Evolutionary conservation across 2,113 vertebrate genomes (phyloP).

Genomic region (Aramus guarauna): DNA sequence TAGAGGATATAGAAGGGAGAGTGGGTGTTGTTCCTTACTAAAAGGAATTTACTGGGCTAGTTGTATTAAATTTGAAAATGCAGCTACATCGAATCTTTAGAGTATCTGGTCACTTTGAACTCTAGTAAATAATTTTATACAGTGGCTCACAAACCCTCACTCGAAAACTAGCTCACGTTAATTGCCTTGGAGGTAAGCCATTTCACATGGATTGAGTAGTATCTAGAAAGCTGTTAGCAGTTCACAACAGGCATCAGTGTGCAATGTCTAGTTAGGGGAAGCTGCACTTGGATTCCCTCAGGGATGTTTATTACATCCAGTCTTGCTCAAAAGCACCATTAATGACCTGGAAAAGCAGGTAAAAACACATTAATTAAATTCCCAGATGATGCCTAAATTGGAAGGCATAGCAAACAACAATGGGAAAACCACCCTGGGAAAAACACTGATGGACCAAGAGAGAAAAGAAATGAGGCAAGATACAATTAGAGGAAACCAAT

Average conservation of each 20-base stretch:
- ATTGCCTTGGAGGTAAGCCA: background rate
- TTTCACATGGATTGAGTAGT: background rate
- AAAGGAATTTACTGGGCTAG: background rate
- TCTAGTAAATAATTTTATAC: background rate
- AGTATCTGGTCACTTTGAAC: background rate
- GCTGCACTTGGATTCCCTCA: background rate
- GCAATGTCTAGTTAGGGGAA: background rate
- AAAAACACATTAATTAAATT: conserved; percentile 4
- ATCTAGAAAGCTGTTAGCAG: background rate
- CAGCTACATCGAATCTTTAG: background rate
- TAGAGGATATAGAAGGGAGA: background rate
- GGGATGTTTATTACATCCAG: background rate
- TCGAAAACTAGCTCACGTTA: background rate
- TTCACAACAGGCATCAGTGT: background rate
- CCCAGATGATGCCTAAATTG: background rate
- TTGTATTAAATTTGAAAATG: background rate
- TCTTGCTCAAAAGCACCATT: background rate
- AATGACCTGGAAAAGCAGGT: conserved; percentile 27
- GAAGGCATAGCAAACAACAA: background rate
- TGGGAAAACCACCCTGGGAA: background rate
- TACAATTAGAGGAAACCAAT: background rate
- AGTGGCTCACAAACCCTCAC: background rate
- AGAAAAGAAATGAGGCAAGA: background rate
- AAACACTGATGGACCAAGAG: background rate
- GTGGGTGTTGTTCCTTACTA: background rate